These are phyloP conservation scores for Villa cingulata DNA, from an alignment of 2,888 invertebrate species.

Conservation along the genomic window DNA sequence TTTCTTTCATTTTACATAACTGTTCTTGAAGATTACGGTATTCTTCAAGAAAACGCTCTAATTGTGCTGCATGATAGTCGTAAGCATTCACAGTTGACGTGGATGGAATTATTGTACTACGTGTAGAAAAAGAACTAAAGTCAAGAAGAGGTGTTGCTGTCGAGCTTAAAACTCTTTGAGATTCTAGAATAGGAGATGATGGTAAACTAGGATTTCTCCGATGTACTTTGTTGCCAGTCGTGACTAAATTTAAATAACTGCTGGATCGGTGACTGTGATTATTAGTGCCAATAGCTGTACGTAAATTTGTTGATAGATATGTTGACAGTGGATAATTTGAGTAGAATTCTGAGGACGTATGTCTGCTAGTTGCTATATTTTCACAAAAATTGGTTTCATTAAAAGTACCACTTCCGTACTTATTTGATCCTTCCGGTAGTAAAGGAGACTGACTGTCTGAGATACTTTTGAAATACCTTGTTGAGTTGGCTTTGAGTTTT, in stretches of 20 bases:
- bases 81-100: constrained; percentile 45
- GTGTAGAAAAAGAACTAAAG: constrained; percentile 40
- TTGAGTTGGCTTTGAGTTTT: constrained; percentile 29
- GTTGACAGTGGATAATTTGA: constrained; percentile 28
- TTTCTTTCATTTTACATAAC: constrained; percentile 66
- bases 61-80: constrained; percentile 65
- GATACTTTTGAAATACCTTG: constrained; percentile 29
- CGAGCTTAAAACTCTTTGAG: constrained; percentile 31
- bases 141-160: constrained; percentile 47
- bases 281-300: constrained; percentile 26
- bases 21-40: constrained; percentile 64
- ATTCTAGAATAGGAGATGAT: constrained; percentile 46
- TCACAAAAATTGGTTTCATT: constrained; percentile 49
- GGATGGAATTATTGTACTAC: constrained; percentile 31
- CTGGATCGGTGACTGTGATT: constrained; percentile 43
- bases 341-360: constrained; percentile 40
- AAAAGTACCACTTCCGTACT: constrained; percentile 54
- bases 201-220: constrained; percentile 47
- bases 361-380: constrained; percentile 36
- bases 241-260: constrained; percentile 55
- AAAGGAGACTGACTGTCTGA: constrained; percentile 64
- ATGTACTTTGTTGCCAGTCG: constrained; percentile 27
- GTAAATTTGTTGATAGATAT: background rate
- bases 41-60: constrained; percentile 66
- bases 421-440: constrained; percentile 45